Base-by-base conservation (phyloP, 2,888 invertebrate genomes). In the Amphimallon solstitiale region DNA sequence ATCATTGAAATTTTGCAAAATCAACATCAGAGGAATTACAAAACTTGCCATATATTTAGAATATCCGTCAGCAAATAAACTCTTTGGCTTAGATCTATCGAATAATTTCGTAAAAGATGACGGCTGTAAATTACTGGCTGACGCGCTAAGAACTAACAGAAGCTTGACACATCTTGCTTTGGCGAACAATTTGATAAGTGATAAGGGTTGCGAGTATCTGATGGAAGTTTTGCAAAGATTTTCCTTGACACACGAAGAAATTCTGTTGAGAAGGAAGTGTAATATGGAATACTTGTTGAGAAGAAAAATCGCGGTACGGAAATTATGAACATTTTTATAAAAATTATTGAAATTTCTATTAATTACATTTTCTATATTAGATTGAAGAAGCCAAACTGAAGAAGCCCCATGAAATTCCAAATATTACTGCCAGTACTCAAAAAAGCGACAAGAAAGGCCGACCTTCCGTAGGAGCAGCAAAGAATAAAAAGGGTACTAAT, bases 21-120 rank as follows among this genome's bases (percentile, higher is more conserved):
- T 82, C 63, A 72, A 76, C 37, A 73, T 76, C n/a, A 52, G 61
- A 10, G 79, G 78, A 2, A 37, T 75, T 2, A 67, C 72, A 37
- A 76, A 74, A 61, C 76, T 82, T n/a, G 68, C 76, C 0, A 60
- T 70, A 1, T 74, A 76, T 70, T 68, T 83, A 38, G 69, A 52
- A 38, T 65, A 40, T 9, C 70, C 77, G 40, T 70, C 46, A 7
- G 72, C 70, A 12, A 65, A 71, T 1, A 66, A 77, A 2, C 65
- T 83, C 46, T 66, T 75, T 3, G 75, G 74, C 29, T 68, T 84
- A 35, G 80, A 82, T 73, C 63, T 84, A 43, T 76, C 81, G 0
- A 78, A 80, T 63, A 84, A 84, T 71, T 70, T 69, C 37, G 73
- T 83, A 19, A 76, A 76, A 14, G 79, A 81, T 48, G 69, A 68